Conservation (phyloP, 2,888 invertebrate genomes). For the Coleophora flavipennella region DNA sequence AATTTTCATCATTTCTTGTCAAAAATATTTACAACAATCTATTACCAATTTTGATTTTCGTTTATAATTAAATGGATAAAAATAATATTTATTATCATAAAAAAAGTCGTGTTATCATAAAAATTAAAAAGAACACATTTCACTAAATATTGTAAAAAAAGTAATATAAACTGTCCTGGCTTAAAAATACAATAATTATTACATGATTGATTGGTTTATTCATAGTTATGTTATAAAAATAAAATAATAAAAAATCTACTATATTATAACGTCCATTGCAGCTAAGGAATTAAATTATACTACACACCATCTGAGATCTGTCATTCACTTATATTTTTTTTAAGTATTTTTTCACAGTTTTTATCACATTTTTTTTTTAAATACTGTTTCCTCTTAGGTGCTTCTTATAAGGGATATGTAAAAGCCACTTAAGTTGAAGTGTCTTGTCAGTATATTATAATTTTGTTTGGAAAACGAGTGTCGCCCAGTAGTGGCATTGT, state of each 20-base stretch:
- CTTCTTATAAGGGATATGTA: conserved; percentile 23
- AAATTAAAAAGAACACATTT: conserved; percentile 10
- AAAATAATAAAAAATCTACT: conserved; percentile 26
- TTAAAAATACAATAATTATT: conserved; percentile 12
- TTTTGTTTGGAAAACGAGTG: not conserved
- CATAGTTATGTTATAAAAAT: too few species aligned
- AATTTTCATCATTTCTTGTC: conserved; percentile 18
- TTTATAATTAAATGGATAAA: not conserved
- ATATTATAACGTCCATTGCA: conserved; percentile 36
- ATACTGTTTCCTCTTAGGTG: conserved; percentile 54
- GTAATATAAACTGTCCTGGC: conserved; percentile 2
- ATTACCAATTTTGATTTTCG: conserved; percentile 5
- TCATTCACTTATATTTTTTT: conserved; percentile 61
- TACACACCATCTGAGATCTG: conserved; percentile 65
- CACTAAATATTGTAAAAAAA: conserved; percentile 14
- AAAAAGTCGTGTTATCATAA: conserved; percentile 3
- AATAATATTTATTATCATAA: not conserved
- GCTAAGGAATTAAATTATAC: conserved; percentile 50
- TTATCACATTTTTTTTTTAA: conserved; percentile 61
- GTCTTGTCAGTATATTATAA: conserved; percentile 12
- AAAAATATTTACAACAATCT: conserved; percentile 36
- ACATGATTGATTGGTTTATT: conserved; percentile 18
- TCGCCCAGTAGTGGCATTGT: conserved; percentile 20
- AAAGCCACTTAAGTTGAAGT: conserved; percentile 23
- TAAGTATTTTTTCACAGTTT: conserved; percentile 55